Percentiles rank a stretch among this genome's conserved stretches.
Conservation (phyloP, 2,888 invertebrate species). For the Mythimna vitellina region DNA sequence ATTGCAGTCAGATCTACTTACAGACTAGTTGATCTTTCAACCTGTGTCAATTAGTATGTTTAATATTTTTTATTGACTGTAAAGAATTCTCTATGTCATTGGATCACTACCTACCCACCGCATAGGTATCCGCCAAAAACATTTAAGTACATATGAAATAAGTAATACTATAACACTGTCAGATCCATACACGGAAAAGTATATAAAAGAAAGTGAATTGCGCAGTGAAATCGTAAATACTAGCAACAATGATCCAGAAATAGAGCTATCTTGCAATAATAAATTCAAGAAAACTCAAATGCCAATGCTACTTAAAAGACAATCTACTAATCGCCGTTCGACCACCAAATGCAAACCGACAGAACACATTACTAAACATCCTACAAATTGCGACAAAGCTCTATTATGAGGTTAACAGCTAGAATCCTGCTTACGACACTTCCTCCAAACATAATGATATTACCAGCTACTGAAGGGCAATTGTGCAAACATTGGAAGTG, state of each 20-base stretch:
- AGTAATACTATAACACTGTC: not conserved
- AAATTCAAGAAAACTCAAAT: not conserved
- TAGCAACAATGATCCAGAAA: conserved; percentile 13
- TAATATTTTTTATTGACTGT: too few species aligned
- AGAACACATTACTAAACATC: conserved; percentile 46
- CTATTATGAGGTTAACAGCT: conserved; percentile 20
- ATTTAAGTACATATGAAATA: not conserved
- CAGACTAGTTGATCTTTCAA: too few species aligned
- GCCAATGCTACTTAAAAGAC: conserved; percentile 10
- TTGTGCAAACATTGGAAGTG: conserved; percentile 14
- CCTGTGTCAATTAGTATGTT: too few species aligned
- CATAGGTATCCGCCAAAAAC: too few species aligned
- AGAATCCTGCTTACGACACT: conserved; percentile 47
- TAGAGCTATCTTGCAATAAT: not conserved
- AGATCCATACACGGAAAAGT: conserved; percentile 23
- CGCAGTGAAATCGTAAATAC: conserved; percentile 18
- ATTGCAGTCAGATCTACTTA: not conserved
- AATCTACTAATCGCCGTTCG: not conserved
- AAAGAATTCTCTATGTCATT: too few species aligned
- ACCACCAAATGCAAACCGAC: conserved; percentile 17
- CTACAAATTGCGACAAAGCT: conserved; percentile 41
- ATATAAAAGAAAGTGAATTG: conserved; percentile 25
- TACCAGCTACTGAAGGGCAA: conserved; percentile 2
- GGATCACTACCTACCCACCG: too few species aligned
- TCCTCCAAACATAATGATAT: conserved; percentile 40